phyloP scores from a whole-genome alignment of 2,888 invertebrate species.

The Ormyrus thymus region DNA sequence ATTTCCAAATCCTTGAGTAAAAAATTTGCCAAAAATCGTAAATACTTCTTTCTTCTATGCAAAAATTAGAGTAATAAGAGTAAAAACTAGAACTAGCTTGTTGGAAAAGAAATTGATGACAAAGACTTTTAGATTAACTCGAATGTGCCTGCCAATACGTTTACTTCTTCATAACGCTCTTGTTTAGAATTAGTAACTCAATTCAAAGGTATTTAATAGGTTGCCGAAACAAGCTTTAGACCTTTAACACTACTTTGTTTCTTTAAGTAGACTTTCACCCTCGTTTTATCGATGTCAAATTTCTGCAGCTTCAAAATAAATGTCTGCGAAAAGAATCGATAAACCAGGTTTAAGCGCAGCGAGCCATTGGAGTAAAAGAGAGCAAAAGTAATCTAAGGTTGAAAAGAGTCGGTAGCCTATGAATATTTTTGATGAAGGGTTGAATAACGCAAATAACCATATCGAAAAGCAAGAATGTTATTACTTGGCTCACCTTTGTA shows the following conservation, averaged over 20 bases:
- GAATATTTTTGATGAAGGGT: conserved; percentile 67
- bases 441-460: conserved; percentile 68
- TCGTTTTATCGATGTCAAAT: background rate
- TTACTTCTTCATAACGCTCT: conserved; percentile 73
- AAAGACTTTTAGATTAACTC: conserved; percentile 69
- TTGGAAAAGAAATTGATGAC: conserved; percentile 50
- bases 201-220: conserved; percentile 70
- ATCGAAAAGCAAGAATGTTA: conserved; percentile 70
- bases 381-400: conserved; percentile 1
- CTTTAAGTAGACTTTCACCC: conserved; percentile 28
- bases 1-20: conserved; percentile 61
- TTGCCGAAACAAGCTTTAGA: conserved; percentile 16
- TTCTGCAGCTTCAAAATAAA: background rate
- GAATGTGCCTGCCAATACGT: conserved; percentile 74
- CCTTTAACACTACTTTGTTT: conserved; percentile 13
- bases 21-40: conserved; percentile 59
- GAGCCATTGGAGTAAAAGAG: background rate
- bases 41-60: conserved; percentile 56
- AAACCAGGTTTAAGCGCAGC: too few species aligned
- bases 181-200: conserved; percentile 69
- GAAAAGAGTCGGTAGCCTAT: conserved; percentile 44
- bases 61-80: conserved; percentile 56
- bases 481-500: conserved; percentile 72
- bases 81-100: conserved; percentile 55
- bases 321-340: too few species aligned